These are phyloP conservation scores for Calidris pygmaea DNA, from an alignment of 2,113 vertebrate species.

Conservation along the genomic window DNA sequence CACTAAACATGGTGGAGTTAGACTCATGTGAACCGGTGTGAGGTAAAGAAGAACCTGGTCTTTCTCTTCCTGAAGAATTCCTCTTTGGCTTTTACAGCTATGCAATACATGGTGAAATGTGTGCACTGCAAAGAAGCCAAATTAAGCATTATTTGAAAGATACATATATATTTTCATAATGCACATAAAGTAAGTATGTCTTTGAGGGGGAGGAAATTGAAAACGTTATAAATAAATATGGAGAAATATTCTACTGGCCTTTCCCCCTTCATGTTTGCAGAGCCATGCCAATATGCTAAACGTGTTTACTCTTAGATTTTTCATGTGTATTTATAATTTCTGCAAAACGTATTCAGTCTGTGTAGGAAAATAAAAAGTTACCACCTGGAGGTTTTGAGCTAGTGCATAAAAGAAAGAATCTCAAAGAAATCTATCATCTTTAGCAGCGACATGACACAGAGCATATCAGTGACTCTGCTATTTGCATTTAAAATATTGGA, in stretches of 20 bases:
- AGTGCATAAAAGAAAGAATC: background rate
- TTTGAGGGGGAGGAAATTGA: background rate
- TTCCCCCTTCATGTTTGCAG: background rate
- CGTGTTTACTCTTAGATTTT: background rate
- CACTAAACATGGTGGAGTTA: background rate
- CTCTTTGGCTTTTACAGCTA: background rate
- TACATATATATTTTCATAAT: background rate
- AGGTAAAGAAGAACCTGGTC: background rate
- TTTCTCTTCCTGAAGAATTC: background rate
- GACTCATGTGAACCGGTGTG: accelerated
- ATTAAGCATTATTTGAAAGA: background rate
- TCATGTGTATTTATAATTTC: background rate
- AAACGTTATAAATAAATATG: background rate
- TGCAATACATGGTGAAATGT: background rate
- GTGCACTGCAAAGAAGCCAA: background rate
- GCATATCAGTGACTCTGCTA: background rate
- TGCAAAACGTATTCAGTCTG: background rate
- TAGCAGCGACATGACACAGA: background rate
- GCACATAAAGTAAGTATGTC: background rate
- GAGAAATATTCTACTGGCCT: background rate
- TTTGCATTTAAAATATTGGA: background rate
- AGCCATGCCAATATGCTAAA: background rate
- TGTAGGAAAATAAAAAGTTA: background rate
- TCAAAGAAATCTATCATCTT: background rate
- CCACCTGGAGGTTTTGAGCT: background rate